phyloP scores from a whole-genome alignment of 2,797 vertebrate species.

The Manis pentadactyla region DNA sequence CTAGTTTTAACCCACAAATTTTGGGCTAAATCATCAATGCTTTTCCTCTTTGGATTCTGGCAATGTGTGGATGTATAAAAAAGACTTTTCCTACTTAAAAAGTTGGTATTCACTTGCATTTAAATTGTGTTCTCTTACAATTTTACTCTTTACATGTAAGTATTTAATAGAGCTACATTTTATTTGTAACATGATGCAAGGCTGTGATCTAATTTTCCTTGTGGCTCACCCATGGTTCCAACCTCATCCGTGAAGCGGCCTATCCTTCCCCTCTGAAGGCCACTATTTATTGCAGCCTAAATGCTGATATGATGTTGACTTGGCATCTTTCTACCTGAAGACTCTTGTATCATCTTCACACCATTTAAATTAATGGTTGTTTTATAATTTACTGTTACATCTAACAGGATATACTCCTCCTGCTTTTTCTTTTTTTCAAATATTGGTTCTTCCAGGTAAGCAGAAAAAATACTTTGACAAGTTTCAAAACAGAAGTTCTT shows the following conservation, averaged over 20 bases:
- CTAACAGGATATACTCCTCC: background rate
- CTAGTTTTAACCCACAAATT: background rate
- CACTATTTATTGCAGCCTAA: background rate
- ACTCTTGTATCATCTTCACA: background rate
- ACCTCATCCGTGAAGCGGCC: fast-evolving
- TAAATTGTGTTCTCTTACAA: background rate
- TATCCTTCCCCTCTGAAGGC: background rate
- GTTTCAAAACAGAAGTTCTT: background rate
- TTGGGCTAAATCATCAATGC: background rate
- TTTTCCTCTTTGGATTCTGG: background rate
- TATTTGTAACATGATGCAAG: background rate
- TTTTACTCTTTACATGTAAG: background rate
- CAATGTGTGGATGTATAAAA: background rate
- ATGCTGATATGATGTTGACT: background rate
- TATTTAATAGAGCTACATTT: background rate
- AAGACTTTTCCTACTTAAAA: background rate
- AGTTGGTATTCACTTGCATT: background rate
- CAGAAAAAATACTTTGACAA: slow-evolving; percentile 7
- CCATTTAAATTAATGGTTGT: background rate
- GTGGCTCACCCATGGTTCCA: background rate
- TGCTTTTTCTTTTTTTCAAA: background rate
- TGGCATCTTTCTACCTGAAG: background rate
- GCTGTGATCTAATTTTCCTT: background rate
- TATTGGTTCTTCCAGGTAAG: background rate
- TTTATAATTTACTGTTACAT: background rate